Evolutionary conservation across 2,113 vertebrate genomes (phyloP).

Genomic region (Monarcha castaneiventris): DNA sequence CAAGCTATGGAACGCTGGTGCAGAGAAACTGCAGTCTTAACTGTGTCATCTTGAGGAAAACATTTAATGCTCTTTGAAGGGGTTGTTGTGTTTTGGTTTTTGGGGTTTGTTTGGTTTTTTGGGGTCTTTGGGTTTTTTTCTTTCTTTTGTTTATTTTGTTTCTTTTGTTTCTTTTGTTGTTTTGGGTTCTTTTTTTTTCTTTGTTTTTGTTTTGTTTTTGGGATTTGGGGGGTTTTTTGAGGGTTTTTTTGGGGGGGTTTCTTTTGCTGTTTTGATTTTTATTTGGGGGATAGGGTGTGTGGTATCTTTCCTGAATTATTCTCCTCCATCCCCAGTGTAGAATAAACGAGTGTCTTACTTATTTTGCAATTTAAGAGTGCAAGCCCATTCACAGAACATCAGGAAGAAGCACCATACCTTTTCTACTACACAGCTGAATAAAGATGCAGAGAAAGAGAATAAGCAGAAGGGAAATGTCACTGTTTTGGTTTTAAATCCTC

Average conservation of each 20-base stretch:
- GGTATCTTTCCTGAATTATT: not conserved
- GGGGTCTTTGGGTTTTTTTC: rapidly evolving
- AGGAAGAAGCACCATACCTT: not conserved
- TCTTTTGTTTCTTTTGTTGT: not conserved
- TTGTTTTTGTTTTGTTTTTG: not conserved
- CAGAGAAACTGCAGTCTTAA: not conserved
- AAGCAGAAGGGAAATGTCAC: not conserved
- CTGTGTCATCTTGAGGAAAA: not conserved
- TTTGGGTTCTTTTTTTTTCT: not conserved
- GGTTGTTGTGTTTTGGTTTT: not conserved
- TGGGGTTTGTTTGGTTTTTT: not conserved
- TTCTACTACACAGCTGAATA: not conserved
- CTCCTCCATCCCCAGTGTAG: not conserved
- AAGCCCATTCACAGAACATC: not conserved
- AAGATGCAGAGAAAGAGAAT: not conserved
- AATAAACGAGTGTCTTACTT: not conserved
- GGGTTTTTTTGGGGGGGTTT: not conserved
- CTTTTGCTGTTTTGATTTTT: not conserved
- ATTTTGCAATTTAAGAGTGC: not conserved
- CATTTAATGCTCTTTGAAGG: not conserved
- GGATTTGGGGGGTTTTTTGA: too few relatives aligned
- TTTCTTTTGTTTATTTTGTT: not conserved
- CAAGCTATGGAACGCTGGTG: rapidly evolving
- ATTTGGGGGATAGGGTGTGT: too few relatives aligned
- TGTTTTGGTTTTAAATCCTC: not conserved